Base-by-base conservation (phyloP, 2,113 vertebrate genomes). In the Crocuta crocuta region DNA sequence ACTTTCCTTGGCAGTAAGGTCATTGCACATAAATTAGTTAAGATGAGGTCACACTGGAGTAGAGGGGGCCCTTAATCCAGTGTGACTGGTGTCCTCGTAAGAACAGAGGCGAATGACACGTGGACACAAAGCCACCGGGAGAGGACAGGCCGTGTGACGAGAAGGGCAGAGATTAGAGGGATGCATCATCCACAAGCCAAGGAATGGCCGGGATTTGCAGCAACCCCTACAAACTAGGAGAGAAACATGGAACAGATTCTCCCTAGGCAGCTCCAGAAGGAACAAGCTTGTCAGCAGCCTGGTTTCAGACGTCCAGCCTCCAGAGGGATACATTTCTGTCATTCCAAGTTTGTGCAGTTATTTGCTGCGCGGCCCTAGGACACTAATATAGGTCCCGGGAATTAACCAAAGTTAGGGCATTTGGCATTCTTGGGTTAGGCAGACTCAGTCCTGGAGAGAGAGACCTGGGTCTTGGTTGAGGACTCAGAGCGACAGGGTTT, bases 381-480 rank as follows among this genome's bases (percentile, higher is more conserved):
- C 82, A 7, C 35, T 19, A 78, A 48, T 19, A 13, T 23, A n/a
- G 92, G 16, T 19, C 13, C 7, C 10, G 1, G 1, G 63, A 55
- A 61, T 50, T 24, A 35, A 65, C 43, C 0, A 4, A 31, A 74
- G 68, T 63, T 5, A 48, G 82, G 86, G 13, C 2, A 6, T 12
- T 7, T 28, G 35, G 12, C 8, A 5, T 66, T 61, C 73, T 16
- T 26, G 53, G 43, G 79, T 10, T 31, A 3, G 28, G 31, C 5
- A 35, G 74, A 39, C n/a, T 70, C 16, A 4, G 1, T 43, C 45
- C 55, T 53, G 16, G 58, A 31, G 23, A 53, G 17, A 53, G 24
- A 19, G 39, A 58, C 13, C 7, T 0, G n/a, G 21, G 28, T 58
- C 39, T 26, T 53, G 48, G 9, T 0, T 0, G n/a, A 80, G 65